Evolutionary conservation across 2,113 vertebrate genomes (phyloP), one percentile per base, ranked within the genome.

Genomic region (Colius striatus): DNA sequence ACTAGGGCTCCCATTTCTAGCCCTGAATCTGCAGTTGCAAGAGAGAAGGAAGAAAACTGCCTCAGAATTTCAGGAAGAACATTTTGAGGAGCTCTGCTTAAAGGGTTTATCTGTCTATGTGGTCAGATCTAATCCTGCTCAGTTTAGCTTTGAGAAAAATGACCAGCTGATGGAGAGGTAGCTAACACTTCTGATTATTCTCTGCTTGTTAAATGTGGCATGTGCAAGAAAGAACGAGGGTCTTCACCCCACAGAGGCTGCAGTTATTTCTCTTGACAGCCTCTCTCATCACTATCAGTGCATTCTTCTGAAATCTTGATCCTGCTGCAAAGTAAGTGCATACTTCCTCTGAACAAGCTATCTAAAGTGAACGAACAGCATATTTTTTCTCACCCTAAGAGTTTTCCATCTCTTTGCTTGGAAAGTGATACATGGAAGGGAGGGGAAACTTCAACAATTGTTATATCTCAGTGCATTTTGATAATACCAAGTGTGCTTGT

Each of bases 321-420:
- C 18, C 30, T 54, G 18, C 43, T 50, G 53, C 23, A 58, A 71
- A 86, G 51, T 27, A 53, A 70, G 63, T 63, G 25, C n/a, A 3
- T 76, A 65, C 53, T 95, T 90, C 34, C 34, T 84, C 57, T 72
- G 9, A 34, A 7, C 60, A 78, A 82, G 5, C 15, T 72, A 18
- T 50, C 70, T 79, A 25, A 66, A 82, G 61, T 1, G 6, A 57
- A 36, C 27, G 29, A 84, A 41, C 48, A 89, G 30, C 81, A 34
- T 53, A 72, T 70, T 96, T 96, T 87, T 86, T 71, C 76, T 90
- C 62, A 74, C 63, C 43, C 90, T 26, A 71, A 58, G 34, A 53
- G n/a, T 68, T 79, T 75, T 80, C 84, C 22, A 13, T 41, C 23
- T 66, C 47, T 70, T 70, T 71, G 32, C 51, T 66, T 83, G 77